Evolutionary conservation across 2,888 invertebrate species (phyloP).

Genomic region (Neria commutata): DNA sequence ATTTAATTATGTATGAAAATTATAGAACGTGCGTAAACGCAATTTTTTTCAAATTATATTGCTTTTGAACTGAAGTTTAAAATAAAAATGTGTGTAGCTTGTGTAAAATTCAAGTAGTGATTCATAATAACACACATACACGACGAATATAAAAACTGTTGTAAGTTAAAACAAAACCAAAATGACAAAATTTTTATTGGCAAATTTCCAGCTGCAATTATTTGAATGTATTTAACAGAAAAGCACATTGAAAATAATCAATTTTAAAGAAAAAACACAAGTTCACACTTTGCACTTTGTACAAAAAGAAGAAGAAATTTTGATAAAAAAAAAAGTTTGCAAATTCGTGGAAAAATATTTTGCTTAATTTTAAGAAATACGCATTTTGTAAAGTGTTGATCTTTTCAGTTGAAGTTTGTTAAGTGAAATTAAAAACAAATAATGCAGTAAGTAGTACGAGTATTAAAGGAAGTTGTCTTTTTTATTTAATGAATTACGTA

Average conservation of each 20-base stretch:
- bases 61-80: too few species aligned
- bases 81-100: not conserved
- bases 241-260: constrained; percentile 8
- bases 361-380: constrained; percentile 22
- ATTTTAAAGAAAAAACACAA: not conserved
- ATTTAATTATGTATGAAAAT: not conserved
- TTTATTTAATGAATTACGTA: constrained; percentile 39
- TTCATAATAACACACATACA: constrained; percentile 55
- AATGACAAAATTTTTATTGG: not conserved
- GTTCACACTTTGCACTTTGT: not conserved
- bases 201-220: too few species aligned
- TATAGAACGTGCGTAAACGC: not conserved
- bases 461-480: constrained; percentile 32
- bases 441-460: constrained; percentile 30
- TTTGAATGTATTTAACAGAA: constrained; percentile 7
- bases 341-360: constrained; percentile 1
- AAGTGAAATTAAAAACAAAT: too few species aligned
- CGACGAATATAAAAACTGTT: too few species aligned
- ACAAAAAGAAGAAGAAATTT: not conserved
- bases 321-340: not conserved
- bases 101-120: not conserved
- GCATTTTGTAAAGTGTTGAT: too few species aligned
- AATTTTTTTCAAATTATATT: not conserved
- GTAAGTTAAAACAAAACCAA: too few species aligned
- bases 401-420: too few species aligned